Conservation (phyloP, 2,113 vertebrate species). For the Neodontobutis hainanensis region DNA sequence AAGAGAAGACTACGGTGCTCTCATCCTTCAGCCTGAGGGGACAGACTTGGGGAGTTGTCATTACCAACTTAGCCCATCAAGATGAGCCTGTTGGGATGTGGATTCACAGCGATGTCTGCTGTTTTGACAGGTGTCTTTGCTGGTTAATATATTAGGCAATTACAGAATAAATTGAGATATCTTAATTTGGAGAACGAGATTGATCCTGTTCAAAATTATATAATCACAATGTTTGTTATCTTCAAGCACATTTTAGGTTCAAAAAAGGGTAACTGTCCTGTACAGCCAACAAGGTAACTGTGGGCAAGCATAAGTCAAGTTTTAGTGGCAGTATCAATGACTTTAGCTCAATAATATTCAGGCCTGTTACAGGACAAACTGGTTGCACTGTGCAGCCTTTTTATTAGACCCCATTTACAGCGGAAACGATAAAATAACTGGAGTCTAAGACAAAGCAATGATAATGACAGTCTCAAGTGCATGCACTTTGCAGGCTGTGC, state of each 20-base stretch:
- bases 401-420: neutral
- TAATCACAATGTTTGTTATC: conserved; percentile 11
- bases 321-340: neutral
- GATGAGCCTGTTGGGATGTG: conserved; percentile 69
- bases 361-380: neutral
- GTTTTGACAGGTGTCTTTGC: conserved; percentile 79
- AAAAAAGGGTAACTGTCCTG: neutral
- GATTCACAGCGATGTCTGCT: conserved; percentile 66
- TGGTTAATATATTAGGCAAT: conserved; percentile 76
- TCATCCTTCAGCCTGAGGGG: conserved; percentile 72
- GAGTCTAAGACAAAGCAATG: conserved; percentile 10
- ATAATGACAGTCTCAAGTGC: neutral
- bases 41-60: conserved; percentile 73
- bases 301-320: neutral
- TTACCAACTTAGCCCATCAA: conserved; percentile 76
- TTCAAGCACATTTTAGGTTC: conserved; percentile 2
- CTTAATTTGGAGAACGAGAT: conserved; percentile 42
- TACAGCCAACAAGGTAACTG: neutral
- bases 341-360: neutral
- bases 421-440: conserved; percentile 2
- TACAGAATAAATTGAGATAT: conserved; percentile 64
- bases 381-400: neutral
- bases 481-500: conserved; percentile 24
- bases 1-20: conserved; percentile 60
- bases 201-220: conserved; percentile 39